These are phyloP conservation scores for Gerris lacustris DNA, from an alignment of 2,888 invertebrate genomes.

Conservation along the genomic window DNA sequence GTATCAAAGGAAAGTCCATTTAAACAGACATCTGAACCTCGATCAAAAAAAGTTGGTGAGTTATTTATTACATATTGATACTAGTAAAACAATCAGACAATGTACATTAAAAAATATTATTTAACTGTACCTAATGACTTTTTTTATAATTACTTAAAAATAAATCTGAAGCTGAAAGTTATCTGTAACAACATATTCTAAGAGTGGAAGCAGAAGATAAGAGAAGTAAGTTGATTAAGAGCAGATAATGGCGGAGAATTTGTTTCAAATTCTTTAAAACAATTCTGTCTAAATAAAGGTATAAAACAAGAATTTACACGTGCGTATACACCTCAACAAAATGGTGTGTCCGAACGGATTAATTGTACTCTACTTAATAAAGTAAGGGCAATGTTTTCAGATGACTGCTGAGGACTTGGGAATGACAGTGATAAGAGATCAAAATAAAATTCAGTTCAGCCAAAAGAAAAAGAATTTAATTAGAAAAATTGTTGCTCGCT, in stretches of 20 bases:
- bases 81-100: neutral
- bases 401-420: too few relatives aligned
- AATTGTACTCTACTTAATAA: neutral
- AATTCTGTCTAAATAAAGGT: neutral
- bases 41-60: constrained; percentile 12
- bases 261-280: neutral
- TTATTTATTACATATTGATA: constrained; percentile 10
- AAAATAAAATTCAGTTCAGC: constrained; percentile 16
- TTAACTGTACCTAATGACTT: constrained; percentile 8
- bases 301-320: neutral
- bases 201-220: neutral
- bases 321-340: neutral
- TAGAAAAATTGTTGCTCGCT: constrained; percentile 12
- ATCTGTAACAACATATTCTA: neutral
- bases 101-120: neutral
- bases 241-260: neutral
- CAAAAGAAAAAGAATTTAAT: constrained; percentile 17
- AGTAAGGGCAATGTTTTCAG: neutral
- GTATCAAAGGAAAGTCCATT: constrained; percentile 19
- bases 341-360: neutral
- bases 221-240: neutral
- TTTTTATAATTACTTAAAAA: neutral
- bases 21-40: constrained; percentile 8
- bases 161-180: neutral
- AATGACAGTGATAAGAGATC: constrained; percentile 12